phyloP scores from a whole-genome alignment of 2,797 vertebrate genomes.

The Echiichthys vipera region DNA sequence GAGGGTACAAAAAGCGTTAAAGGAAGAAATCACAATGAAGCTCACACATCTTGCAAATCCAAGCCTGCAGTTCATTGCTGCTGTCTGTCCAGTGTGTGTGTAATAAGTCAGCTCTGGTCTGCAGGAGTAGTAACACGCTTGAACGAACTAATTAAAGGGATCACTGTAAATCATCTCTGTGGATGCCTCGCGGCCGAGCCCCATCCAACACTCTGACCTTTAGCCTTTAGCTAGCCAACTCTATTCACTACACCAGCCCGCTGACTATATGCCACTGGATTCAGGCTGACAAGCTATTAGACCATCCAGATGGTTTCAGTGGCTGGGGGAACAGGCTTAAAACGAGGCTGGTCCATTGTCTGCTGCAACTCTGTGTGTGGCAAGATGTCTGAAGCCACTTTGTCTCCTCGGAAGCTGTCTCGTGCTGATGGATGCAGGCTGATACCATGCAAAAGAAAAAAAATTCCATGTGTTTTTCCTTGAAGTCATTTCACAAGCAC shows the following conservation, averaged over 20 bases:
- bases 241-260: constrained; percentile 32
- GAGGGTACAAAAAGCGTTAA: constrained; percentile 1
- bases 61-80: constrained; percentile 43
- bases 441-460: constrained; percentile 61
- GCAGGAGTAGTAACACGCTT: constrained; percentile 67
- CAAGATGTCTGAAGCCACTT: constrained; percentile 59
- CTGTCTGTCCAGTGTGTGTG: constrained; percentile 37
- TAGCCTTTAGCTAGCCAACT: constrained; percentile 58
- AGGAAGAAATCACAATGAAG: constrained; percentile 7
- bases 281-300: constrained; percentile 67
- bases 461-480: constrained; percentile 68
- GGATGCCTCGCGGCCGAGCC: constrained; percentile 49
- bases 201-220: constrained; percentile 63
- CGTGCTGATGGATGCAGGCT: constrained; percentile 63
- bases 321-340: constrained; percentile 51
- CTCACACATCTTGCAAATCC: constrained; percentile 36
- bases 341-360: constrained; percentile 61
- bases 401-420: constrained; percentile 59
- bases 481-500: constrained; percentile 80
- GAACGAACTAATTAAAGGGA: constrained; percentile 76
- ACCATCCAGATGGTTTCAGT: constrained; percentile 64
- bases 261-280: constrained; percentile 53
- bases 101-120: constrained; percentile 54
- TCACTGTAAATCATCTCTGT: constrained; percentile 73
- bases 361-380: constrained; percentile 62